Percentiles rank a stretch among this genome's conserved stretches.
Evolutionary conservation across 2,888 invertebrate species (phyloP).

Genomic region (Athalia cordata): DNA sequence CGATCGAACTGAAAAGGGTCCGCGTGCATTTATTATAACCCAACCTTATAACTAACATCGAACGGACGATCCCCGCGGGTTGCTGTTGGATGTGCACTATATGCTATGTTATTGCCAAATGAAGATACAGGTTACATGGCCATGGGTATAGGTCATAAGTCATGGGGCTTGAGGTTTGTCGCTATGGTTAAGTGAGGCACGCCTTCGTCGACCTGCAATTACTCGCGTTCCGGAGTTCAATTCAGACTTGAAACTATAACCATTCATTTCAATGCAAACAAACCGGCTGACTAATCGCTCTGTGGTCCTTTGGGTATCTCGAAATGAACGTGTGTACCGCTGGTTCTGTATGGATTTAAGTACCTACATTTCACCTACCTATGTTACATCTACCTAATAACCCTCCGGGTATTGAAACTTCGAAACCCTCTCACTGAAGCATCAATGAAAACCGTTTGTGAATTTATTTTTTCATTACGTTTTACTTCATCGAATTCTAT

Average conservation of each 20-base stretch:
- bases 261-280: conserved; percentile 44
- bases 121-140: neutral
- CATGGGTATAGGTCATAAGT: conserved; percentile 14
- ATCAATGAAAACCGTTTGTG: neutral
- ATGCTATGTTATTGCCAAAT: neutral
- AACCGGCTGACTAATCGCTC: conserved; percentile 44
- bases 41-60: neutral
- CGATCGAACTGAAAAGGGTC: conserved; percentile 27
- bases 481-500: neutral
- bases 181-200: conserved; percentile 34
- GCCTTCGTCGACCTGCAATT: conserved; percentile 41
- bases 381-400: conserved; percentile 25
- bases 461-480: neutral
- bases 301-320: conserved; percentile 33
- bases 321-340: conserved; percentile 4
- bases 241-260: conserved; percentile 40
- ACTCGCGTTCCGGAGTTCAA: conserved; percentile 40
- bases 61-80: neutral
- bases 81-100: neutral
- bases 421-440: neutral
- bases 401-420: conserved; percentile 32
- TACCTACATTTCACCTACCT: conserved; percentile 1
- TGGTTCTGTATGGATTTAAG: conserved; percentile 7
- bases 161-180: conserved; percentile 32
- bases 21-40: conserved; percentile 25